Evolutionary conservation across 2,797 vertebrate genomes (phyloP).

Genomic region (Picus viridis): DNA sequence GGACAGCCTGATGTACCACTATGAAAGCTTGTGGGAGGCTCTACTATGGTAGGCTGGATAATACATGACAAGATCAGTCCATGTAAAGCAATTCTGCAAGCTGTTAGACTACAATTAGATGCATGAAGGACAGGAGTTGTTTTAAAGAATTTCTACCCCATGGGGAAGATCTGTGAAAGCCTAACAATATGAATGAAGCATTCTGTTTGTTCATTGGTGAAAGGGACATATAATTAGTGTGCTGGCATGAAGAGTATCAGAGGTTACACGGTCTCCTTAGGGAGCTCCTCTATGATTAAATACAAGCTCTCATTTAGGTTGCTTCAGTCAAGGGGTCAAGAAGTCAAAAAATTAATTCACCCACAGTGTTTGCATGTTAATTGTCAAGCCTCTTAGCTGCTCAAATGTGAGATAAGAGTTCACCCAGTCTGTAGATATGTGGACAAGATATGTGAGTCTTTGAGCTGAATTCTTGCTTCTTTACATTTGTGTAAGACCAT

Average conservation of each 20-base stretch:
- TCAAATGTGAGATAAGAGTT: background rate
- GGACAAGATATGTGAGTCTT: background rate
- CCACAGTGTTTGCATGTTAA: conserved; percentile 29
- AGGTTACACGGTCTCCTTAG: conserved; percentile 24
- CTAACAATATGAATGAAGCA: conserved; percentile 10
- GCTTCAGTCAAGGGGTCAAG: conserved; percentile 26
- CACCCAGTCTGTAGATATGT: background rate
- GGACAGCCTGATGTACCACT: background rate
- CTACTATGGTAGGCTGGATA: background rate
- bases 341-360: conserved; percentile 44
- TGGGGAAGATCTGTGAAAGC: conserved; percentile 2
- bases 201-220: conserved; percentile 27
- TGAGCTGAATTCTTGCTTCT: background rate
- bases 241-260: background rate
- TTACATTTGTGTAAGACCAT: background rate
- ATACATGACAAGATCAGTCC: background rate
- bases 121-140: background rate
- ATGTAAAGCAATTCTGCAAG: background rate
- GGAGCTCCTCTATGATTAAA: conserved; percentile 34
- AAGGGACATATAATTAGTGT: conserved; percentile 43
- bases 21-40: background rate
- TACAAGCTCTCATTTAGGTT: conserved; percentile 29
- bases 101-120: background rate
- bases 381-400: background rate
- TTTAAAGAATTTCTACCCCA: conserved; percentile 10